Evolutionary conservation across 2,113 vertebrate species (phyloP).

Genomic region (Ornithorhynchus anatinus): DNA sequence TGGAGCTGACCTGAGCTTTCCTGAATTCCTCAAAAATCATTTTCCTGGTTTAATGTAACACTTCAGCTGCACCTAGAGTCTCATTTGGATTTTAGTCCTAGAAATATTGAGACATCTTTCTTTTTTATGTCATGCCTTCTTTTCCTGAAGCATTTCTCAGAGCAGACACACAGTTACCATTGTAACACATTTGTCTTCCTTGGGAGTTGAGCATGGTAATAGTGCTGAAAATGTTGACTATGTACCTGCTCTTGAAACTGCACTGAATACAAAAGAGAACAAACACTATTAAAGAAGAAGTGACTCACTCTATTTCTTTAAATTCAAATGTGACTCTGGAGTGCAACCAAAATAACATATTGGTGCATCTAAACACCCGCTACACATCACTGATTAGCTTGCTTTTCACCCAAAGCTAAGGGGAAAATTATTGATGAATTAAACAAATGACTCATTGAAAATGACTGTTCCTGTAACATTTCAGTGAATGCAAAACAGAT

Average conservation of each 20-base stretch:
- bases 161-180: neutral
- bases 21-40: neutral
- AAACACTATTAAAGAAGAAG: constrained; percentile 30
- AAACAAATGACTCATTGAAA: constrained; percentile 38
- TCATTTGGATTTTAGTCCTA: neutral
- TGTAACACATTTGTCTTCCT: constrained; percentile 15
- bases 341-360: constrained; percentile 36
- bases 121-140: neutral
- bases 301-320: constrained; percentile 8
- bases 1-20: neutral
- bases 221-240: constrained; percentile 12
- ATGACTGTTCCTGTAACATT: constrained; percentile 11
- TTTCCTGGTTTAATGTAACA: neutral
- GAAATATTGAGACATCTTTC: neutral
- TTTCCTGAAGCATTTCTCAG: constrained; percentile 1
- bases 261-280: constrained; percentile 18
- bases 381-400: constrained; percentile 35
- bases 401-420: constrained; percentile 32
- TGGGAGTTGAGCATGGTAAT: neutral
- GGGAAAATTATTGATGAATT: constrained; percentile 7
- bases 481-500: constrained; percentile 10
- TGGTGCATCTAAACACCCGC: constrained; percentile 36
- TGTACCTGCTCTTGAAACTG: constrained; percentile 5
- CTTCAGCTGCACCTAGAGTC: neutral
- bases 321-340: constrained; percentile 42